Evolutionary conservation across 2,113 vertebrate species (phyloP).

Genomic region (Oreochromis niloticus): DNA sequence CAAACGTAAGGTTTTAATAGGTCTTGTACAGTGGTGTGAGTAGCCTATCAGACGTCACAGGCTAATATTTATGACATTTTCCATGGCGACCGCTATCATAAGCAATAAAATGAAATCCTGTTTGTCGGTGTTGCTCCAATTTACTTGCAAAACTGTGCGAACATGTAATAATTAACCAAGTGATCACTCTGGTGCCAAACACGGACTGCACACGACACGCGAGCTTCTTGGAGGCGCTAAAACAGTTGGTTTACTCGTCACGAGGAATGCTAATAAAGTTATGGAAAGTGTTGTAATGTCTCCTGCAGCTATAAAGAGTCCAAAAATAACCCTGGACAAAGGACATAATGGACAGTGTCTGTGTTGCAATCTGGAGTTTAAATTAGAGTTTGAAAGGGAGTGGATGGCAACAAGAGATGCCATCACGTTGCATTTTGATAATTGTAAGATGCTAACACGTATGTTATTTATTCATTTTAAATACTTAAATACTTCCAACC

Average conservation of each 20-base stretch:
- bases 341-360: not conserved
- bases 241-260: not conserved
- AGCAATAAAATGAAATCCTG: not conserved
- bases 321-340: not conserved
- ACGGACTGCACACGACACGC: not conserved
- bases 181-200: not conserved
- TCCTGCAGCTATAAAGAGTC: not conserved
- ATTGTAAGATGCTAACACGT: not conserved
- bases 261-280: not conserved
- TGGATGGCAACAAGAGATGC: not conserved
- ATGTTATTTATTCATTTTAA: not conserved
- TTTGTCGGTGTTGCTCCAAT: not conserved
- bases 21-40: not conserved
- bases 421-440: not conserved
- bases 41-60: not conserved
- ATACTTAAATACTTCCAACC: not conserved
- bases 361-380: not conserved
- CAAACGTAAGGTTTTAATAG: slow-evolving; percentile 9
- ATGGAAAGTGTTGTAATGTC: not conserved
- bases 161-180: not conserved
- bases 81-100: not conserved
- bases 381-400: not conserved
- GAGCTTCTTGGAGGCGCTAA: not conserved
- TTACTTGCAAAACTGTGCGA: not conserved
- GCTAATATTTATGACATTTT: not conserved